Evolutionary conservation across 2,888 invertebrate species (phyloP).

Genomic region (Coenonympha arcania): DNA sequence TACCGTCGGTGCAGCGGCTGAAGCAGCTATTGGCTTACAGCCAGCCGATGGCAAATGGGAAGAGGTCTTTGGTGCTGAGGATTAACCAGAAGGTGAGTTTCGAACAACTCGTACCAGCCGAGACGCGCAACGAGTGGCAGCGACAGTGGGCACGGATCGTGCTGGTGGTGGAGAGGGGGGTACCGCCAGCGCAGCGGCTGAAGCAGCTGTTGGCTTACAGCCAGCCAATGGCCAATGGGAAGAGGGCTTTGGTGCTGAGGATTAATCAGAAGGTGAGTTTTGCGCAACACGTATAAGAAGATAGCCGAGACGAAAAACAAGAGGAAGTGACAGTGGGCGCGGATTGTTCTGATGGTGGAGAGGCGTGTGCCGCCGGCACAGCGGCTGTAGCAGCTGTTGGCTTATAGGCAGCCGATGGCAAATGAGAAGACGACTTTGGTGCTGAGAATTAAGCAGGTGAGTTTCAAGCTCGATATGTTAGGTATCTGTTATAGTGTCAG

Average conservation of each 20-base stretch:
- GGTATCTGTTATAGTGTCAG: no score
- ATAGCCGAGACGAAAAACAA: slow-evolving; percentile 98
- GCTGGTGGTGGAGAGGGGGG: no score
- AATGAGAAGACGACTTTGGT: slow-evolving; percentile 89
- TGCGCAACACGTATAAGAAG: slow-evolving; percentile 99
- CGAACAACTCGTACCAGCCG: slow-evolving; percentile 98
- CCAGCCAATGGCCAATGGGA: no score
- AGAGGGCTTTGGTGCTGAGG: no score
- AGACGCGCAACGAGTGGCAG: slow-evolving; percentile 98
- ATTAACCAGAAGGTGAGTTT: no score
- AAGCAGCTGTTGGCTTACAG: no score
- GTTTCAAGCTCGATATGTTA: no score
- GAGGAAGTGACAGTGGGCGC: slow-evolving; percentile 98
- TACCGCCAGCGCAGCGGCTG: no score
- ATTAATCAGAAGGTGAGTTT: no score
- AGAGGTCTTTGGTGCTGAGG: no score
- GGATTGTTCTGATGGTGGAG: slow-evolving; percentile 97
- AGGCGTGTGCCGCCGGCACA: slow-evolving; percentile 94
- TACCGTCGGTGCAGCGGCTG: slow-evolving; percentile 88
- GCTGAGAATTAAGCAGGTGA: slow-evolving; percentile 87
- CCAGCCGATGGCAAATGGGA: slow-evolving; percentile 94
- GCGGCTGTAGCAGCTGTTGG: slow-evolving; percentile 86
- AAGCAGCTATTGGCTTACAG: slow-evolving; percentile 92
- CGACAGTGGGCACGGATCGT: slow-evolving; percentile 98
- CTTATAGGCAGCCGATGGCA: slow-evolving; percentile 96